Evolutionary conservation across 1,140 invertebrate genomes (phyloP), one percentile per base, ranked within the genome.

Genomic region (Pseudomyrmex cubaensis): DNA sequence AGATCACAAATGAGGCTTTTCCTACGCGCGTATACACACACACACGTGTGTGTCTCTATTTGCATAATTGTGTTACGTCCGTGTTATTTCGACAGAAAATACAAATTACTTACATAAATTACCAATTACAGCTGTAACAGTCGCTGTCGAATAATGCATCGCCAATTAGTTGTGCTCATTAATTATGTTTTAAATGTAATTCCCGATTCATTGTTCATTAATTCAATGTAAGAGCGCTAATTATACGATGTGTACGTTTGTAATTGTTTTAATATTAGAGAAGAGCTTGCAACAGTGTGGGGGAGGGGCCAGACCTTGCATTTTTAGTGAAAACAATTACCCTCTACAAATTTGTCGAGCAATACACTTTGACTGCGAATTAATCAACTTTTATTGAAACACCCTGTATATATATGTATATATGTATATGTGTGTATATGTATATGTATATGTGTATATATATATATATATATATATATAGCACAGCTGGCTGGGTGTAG

Each of bases 91-190:
- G 25, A 46, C 15, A 17, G 5, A 46, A 25, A 15, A 70, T 12
- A 3, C 20, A 48, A 50, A 50, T 78, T 48, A 25, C 20, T 66
- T 54, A 63, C 44, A 48, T 57, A 48, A 70, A 70, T 78, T 77
- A 56, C 10, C 8, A 77, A 77, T 69, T 59, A 48, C 9, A 48
- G 44, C n/a, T n/a, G 54, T 59, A 17, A 61, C 12, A 2, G 54
- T 20, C 48, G 50, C 15, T 8, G 1, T 13, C 20, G 15, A 78
- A 25, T 80, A 35, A 80, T 72, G 70, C 8, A 72, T 35, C 22
- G 64, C 20, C 44, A 15, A 15, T 70, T 59, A 13, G 25, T 35
- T 48, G 35, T 35, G 64, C 12, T 13, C 20, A 46, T 74, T 75
- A 77, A 67, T 67, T 59, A 59, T 52, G 7, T 57, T 35, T 50